Conservation (phyloP, 2,888 invertebrate species). For the Linyphia triangularis region DNA sequence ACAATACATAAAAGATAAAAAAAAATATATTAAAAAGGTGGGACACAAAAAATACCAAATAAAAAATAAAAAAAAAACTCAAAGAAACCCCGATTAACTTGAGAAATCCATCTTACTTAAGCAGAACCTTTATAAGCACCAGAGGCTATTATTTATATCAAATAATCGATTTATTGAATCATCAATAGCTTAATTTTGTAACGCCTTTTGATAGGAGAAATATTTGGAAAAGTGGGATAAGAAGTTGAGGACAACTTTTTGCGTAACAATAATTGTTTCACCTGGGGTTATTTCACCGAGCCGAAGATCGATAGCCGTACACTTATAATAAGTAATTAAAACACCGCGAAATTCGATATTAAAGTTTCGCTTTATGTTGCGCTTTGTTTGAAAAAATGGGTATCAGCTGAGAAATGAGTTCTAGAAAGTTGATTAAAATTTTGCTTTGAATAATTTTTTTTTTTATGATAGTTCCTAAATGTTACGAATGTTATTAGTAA, state of each 20-base stretch:
- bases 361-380: not conserved
- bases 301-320: not conserved
- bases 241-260: not conserved
- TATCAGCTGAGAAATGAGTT: too few species aligned
- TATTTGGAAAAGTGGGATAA: conserved; percentile 14
- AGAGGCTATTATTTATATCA: conserved; percentile 49
- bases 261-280: not conserved
- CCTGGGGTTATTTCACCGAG: not conserved
- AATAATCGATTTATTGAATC: conserved; percentile 53
- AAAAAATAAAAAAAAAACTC: not conserved
- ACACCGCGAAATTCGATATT: not conserved
- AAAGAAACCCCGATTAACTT: conserved; percentile 36
- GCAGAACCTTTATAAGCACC: conserved; percentile 23
- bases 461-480: too few species aligned
- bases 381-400: too few species aligned
- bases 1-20: not conserved
- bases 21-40: not conserved
- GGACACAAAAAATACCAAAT: not conserved
- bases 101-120: conserved; percentile 42
- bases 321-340: not conserved
- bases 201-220: not conserved
- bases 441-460: too few species aligned
- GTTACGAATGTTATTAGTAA: too few species aligned
- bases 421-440: too few species aligned
- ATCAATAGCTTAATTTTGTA: conserved; percentile 61